Conservation (phyloP, 1,140 invertebrate species). For the Zaprionus kolodkinae region DNA sequence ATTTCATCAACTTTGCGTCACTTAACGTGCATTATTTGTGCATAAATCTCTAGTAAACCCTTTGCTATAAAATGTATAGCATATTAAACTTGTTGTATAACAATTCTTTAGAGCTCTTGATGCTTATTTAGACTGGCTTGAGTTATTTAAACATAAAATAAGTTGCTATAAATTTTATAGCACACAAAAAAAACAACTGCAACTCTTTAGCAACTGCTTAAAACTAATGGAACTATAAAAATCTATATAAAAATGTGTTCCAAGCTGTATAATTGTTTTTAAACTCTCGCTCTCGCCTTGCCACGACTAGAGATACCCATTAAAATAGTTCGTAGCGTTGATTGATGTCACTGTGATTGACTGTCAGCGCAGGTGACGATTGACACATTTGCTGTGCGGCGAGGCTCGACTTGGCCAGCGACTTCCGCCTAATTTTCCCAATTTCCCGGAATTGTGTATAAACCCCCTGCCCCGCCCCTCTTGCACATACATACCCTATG, state of each 20-base stretch:
- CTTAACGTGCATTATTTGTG: no score
- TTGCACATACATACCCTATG: no score
- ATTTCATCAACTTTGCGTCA: no score
- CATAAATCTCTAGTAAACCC: no score
- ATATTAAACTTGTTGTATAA: neutral
- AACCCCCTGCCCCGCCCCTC: no score
- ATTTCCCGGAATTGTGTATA: constrained; percentile 70
- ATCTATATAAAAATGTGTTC: no score
- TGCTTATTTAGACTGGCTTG: no score
- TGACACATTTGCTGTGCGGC: constrained; percentile 27
- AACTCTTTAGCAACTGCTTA: no score
- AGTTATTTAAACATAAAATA: neutral
- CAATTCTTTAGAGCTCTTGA: no score
- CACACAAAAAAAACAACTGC: neutral
- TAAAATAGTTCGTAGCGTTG: constrained; percentile 22
- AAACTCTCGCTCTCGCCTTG: neutral
- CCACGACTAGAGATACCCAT: neutral
- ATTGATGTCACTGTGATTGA: constrained; percentile 71
- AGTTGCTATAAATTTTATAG: neutral
- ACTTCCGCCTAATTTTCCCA: constrained; percentile 69
- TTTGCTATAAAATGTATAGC: neutral
- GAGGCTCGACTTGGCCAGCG: constrained; percentile 13
- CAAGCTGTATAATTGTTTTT: neutral
- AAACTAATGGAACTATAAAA: no score
- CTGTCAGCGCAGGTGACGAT: constrained; percentile 57